Conservation (phyloP, 1,140 invertebrate species). For the Danaus plexippus region DNA sequence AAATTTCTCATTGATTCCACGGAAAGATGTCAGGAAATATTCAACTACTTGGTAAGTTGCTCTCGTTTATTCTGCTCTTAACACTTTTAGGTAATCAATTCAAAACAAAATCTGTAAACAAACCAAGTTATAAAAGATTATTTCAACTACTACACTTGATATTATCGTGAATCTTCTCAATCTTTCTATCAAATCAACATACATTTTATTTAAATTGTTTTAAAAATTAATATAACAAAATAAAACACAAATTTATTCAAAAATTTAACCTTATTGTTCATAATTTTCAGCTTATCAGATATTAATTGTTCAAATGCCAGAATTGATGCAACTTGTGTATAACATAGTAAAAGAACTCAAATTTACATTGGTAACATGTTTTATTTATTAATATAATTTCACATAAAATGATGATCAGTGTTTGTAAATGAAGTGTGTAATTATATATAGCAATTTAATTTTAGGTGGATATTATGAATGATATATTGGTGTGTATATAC, state of each 20-base stretch:
- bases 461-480: constrained; percentile 2
- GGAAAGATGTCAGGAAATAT: not conserved
- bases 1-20: constrained; percentile 2
- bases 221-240: no score
- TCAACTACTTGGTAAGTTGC: constrained; percentile 7
- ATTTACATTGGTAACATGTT: constrained; percentile 1
- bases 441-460: not conserved
- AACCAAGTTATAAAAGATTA: no score
- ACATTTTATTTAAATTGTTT: no score
- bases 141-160: no score
- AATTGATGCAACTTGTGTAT: constrained; percentile 4
- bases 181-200: no score
- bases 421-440: not conserved
- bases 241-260: no score
- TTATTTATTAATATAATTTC: no score
- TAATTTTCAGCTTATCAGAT: constrained; percentile 1
- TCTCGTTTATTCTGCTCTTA: not conserved
- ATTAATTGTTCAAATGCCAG: constrained; percentile 4
- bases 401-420: no score
- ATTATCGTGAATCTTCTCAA: no score
- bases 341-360: constrained; percentile 5
- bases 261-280: not conserved
- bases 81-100: no score
- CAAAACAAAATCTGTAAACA: no score
- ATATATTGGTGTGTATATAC: constrained; percentile 1